Percentiles rank a stretch among this genome's conserved stretches.
phyloP scores from a whole-genome alignment of 2,888 invertebrate species.

The Cancer borealis region DNA sequence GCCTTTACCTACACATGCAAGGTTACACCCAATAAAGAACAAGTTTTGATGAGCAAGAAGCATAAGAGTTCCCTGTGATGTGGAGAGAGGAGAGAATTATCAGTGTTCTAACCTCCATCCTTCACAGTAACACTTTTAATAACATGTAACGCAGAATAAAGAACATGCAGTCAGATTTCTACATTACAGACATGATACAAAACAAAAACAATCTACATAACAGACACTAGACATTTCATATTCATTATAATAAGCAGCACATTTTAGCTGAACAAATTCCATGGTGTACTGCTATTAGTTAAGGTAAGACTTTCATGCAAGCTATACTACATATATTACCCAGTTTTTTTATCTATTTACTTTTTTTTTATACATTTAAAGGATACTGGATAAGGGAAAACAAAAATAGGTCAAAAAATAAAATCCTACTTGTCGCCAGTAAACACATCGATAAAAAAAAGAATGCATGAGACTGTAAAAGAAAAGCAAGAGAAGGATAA shows the following conservation, averaged over 20 bases:
- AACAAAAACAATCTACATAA: not conserved
- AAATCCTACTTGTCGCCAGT: too few species aligned
- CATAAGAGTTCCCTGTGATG: too few species aligned
- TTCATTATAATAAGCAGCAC: not conserved
- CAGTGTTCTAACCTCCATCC: too few species aligned
- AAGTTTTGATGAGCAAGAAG: too few species aligned
- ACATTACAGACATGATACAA: not conserved
- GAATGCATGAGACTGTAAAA: not conserved
- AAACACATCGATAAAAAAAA: too few species aligned
- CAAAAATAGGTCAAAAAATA: too few species aligned
- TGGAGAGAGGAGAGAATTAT: too few species aligned
- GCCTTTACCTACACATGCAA: too few species aligned
- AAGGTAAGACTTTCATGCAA: not conserved
- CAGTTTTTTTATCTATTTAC: too few species aligned
- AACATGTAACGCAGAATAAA: not conserved
- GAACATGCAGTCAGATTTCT: not conserved
- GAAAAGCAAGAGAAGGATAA: not conserved
- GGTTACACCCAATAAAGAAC: too few species aligned
- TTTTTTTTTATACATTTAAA: too few species aligned
- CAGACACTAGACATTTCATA: not conserved
- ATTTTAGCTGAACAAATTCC: not conserved
- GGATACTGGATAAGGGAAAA: too few species aligned
- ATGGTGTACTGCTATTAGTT: not conserved
- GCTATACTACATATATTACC: not conserved
- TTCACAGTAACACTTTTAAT: not conserved